Evolutionary conservation across 1,140 invertebrate genomes (phyloP), one percentile per base, ranked within the genome.

Genomic region (Drosophila athabasca): DNA sequence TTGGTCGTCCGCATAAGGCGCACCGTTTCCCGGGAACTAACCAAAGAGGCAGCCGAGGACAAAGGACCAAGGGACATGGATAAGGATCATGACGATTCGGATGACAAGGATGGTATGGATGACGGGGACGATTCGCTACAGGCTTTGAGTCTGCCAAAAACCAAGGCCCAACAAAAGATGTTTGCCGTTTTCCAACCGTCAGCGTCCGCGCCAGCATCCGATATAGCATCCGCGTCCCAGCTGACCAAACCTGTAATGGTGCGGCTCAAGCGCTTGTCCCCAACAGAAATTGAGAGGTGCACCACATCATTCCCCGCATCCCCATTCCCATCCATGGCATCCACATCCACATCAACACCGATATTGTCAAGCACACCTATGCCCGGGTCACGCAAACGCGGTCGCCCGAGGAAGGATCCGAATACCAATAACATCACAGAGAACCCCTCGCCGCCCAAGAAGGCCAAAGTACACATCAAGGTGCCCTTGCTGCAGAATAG

Each of bases 81-180:
- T 9, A 8, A 9, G 8, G 31, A 8, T 31, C 31, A 9, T 2
- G 35, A 39, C 9, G 11, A 3, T 13, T 0, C 3, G 4, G 35
- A 39, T 13, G 35, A 39, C 13, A 5, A 39, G 1, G 35, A 39
- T 39, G 9, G 3, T 39, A 5, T 26, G 24, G 24, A 8, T 29
- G 29, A 53, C 2, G 19, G 13, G 0, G 61, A 62, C 13, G 45
- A 11, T 1, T 52, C 46, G 17, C 35, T 13, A 6, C 9, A 13
- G 22, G 52, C 39, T 35, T 17, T 41, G 22, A 39, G 15, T 8
- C 65, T 70, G 5, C 76, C 60, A 4, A 87, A 87, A 39, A 88
- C 82, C 0, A 87, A 87, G 66, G 83, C 66, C 0, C 46, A 82
- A 43, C 78, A 87, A 17, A 87, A 87, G 58, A 82, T 82, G 75